These are phyloP conservation scores for Eristalinus sepulchralis DNA, from an alignment of 2,888 invertebrate genomes.

Conservation along the genomic window DNA sequence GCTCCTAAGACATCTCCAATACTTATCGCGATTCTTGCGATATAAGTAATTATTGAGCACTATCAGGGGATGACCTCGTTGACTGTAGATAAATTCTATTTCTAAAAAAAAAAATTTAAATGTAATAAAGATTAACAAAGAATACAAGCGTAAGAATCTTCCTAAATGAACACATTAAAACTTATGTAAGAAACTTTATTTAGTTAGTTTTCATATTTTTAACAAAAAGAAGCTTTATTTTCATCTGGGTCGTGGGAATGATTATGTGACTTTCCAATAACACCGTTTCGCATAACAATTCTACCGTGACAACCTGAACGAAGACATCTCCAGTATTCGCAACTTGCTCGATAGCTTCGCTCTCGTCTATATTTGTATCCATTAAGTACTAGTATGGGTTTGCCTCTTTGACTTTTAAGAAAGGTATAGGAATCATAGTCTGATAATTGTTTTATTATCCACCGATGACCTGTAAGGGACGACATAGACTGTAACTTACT, in stretches of 20 bases:
- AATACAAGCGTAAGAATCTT: neutral
- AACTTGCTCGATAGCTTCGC: conserved; percentile 53
- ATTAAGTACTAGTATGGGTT: conserved; percentile 69
- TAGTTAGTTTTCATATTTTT: conserved; percentile 16
- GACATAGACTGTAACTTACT: conserved; percentile 13
- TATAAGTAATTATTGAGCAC: conserved; percentile 76
- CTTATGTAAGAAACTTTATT: conserved; percentile 2
- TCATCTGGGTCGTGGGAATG: conserved; percentile 71
- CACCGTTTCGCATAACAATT: conserved; percentile 70
- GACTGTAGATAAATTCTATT: conserved; percentile 76
- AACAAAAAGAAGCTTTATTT: conserved; percentile 15
- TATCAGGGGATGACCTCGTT: conserved; percentile 76
- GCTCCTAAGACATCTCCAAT: conserved; percentile 77
- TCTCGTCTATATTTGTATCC: conserved; percentile 72
- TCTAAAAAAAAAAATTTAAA: conserved; percentile 70
- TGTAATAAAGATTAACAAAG: neutral
- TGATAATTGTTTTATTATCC: conserved; percentile 7
- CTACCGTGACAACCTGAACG: conserved; percentile 72
- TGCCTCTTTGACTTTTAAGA: conserved; percentile 72
- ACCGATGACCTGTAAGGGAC: conserved; percentile 48
- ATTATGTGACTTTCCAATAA: conserved; percentile 71
- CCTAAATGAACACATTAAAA: neutral
- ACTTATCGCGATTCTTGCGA: conserved; percentile 76
- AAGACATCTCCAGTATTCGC: conserved; percentile 73
- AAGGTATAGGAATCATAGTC: conserved; percentile 41